Percentiles rank a stretch among this genome's conserved stretches.
Evolutionary conservation across 1,140 invertebrate genomes (phyloP).

Genomic region (Drepana arcuata): DNA sequence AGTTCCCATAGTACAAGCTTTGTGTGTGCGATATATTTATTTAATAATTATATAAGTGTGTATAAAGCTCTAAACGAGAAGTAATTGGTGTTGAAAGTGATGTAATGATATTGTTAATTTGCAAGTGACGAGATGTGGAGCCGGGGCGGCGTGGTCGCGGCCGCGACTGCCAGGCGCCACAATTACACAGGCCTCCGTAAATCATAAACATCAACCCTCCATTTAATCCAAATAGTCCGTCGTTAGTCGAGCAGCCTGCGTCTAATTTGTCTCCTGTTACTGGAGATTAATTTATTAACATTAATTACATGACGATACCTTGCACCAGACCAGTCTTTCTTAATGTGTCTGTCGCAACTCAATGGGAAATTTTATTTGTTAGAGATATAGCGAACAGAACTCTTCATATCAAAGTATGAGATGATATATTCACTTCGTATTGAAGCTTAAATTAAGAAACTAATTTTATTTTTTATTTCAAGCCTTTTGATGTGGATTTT

Average conservation of each 20-base stretch:
- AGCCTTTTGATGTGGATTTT: too few relatives aligned
- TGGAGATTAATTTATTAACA: constrained; percentile 68
- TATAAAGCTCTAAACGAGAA: constrained; percentile 38
- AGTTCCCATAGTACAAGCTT: too few relatives aligned
- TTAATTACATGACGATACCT: constrained; percentile 62
- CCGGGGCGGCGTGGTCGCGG: constrained; percentile 7
- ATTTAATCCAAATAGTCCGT: constrained; percentile 70
- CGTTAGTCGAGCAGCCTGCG: constrained; percentile 67
- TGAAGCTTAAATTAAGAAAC: too few relatives aligned
- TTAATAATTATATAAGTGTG: too few relatives aligned
- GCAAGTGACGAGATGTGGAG: constrained; percentile 3
- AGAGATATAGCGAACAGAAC: too few relatives aligned
- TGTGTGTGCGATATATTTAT: too few relatives aligned
- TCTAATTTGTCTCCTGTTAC: constrained; percentile 68
- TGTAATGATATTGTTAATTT: constrained; percentile 19
- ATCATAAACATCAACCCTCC: constrained; percentile 70
- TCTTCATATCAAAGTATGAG: too few relatives aligned
- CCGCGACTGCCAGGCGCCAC: constrained; percentile 56
- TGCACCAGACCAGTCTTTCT: not conserved
- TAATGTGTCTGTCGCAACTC: too few relatives aligned
- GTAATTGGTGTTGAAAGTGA: constrained; percentile 34
- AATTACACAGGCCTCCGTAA: constrained; percentile 64
- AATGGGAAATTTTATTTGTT: too few relatives aligned
- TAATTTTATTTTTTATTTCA: too few relatives aligned
- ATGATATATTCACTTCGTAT: too few relatives aligned